Percentiles rank a stretch among this genome's conserved stretches.
phyloP scores from a whole-genome alignment of 2,888 invertebrate genomes.

The Isoperla grammatica region DNA sequence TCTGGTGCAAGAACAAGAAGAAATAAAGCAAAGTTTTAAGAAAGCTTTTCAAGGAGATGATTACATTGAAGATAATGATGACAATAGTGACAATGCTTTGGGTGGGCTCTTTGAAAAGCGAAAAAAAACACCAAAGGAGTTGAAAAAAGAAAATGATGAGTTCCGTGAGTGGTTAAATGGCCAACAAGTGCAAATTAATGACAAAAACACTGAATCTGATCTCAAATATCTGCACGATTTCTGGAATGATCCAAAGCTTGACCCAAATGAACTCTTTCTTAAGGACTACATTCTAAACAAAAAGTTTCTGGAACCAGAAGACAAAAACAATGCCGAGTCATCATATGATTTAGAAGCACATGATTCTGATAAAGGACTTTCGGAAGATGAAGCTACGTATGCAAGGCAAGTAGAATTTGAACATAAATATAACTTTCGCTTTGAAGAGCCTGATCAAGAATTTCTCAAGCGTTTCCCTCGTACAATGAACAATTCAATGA shows the following conservation, averaged over 20 bases:
- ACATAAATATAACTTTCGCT: slow-evolving; percentile 91
- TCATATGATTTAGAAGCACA: slow-evolving; percentile 63
- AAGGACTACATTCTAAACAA: slow-evolving; percentile 89
- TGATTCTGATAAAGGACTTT: slow-evolving; percentile 53
- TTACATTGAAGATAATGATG: slow-evolving; percentile 48
- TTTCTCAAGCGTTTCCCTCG: slow-evolving; percentile 89
- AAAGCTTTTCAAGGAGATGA: slow-evolving; percentile 45
- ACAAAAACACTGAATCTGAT: slow-evolving; percentile 54
- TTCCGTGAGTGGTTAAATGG: slow-evolving; percentile 79
- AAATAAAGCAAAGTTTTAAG: slow-evolving; percentile 59
- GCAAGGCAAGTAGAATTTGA: slow-evolving; percentile 88
- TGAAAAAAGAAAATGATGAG: slow-evolving; percentile 49
- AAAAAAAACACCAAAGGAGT: slow-evolving; percentile 50
- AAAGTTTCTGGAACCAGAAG: slow-evolving; percentile 51
- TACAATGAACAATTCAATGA: slow-evolving; percentile 73
- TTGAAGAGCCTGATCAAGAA: slow-evolving; percentile 92
- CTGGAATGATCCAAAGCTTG: slow-evolving; percentile 78
- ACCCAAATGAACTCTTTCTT: slow-evolving; percentile 81
- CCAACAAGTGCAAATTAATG: slow-evolving; percentile 54
- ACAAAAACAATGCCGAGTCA: slow-evolving; percentile 45
- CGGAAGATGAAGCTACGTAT: slow-evolving; percentile 73
- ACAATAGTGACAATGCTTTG: slow-evolving; percentile 46
- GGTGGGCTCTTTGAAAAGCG: slow-evolving; percentile 52
- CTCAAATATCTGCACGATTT: slow-evolving; percentile 72
- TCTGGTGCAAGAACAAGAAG: slow-evolving; percentile 61